These are phyloP conservation scores for Trigoniulus corallinus DNA, from an alignment of 1,140 invertebrate genomes.

Conservation along the genomic window DNA sequence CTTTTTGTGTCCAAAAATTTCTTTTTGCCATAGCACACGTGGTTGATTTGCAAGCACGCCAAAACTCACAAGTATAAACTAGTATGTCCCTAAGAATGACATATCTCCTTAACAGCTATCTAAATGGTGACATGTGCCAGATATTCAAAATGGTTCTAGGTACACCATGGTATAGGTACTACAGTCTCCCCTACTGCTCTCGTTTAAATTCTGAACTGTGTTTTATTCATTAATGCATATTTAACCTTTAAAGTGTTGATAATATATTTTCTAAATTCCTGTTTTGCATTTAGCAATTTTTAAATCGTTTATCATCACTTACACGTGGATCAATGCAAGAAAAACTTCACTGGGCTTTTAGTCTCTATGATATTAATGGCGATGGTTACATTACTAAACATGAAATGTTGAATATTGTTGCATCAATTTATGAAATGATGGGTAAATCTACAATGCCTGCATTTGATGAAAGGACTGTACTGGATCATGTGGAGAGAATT, in stretches of 20 bases:
- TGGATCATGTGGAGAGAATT: constrained; percentile 73
- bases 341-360: constrained; percentile 86
- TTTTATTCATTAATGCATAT: too few species aligned
- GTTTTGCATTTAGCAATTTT: constrained; percentile 40
- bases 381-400: constrained; percentile 69
- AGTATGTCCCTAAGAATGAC: too few species aligned
- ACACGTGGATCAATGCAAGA: constrained; percentile 71
- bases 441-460: constrained; percentile 60
- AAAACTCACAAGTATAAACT: too few species aligned
- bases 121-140: too few species aligned
- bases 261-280: too few species aligned
- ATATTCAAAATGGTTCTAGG: too few species aligned
- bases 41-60: too few species aligned
- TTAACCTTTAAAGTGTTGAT: too few species aligned
- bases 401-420: constrained; percentile 74
- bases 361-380: constrained; percentile 78
- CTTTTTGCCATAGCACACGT: too few species aligned
- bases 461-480: constrained; percentile 53
- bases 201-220: too few species aligned
- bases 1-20: too few species aligned
- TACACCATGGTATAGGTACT: neutral
- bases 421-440: constrained; percentile 78
- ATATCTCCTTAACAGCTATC: too few species aligned
- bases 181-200: neutral
- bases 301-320: constrained; percentile 68